phyloP scores from a whole-genome alignment of 2,797 vertebrate species.

The Poecile montanus region DNA sequence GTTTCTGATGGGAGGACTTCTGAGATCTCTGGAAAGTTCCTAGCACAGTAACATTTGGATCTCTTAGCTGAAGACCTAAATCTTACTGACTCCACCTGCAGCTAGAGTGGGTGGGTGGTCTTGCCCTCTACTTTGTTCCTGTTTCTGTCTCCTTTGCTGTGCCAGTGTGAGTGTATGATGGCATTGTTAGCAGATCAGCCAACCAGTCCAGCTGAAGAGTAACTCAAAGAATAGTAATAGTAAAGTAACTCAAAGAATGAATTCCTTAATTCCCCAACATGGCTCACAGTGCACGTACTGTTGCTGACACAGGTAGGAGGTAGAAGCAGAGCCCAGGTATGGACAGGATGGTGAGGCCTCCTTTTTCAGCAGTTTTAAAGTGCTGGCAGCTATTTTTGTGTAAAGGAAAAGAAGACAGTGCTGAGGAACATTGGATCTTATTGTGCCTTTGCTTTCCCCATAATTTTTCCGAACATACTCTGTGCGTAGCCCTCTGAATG shows the following conservation, averaged over 20 bases:
- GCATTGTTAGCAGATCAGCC: background rate
- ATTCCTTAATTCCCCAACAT: background rate
- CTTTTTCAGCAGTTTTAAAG: background rate
- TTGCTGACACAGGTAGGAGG: background rate
- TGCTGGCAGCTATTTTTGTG: background rate
- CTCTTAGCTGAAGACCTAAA: background rate
- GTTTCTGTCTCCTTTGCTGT: background rate
- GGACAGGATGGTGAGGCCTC: background rate
- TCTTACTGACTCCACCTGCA: background rate
- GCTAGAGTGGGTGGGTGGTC: background rate
- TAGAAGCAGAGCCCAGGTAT: background rate
- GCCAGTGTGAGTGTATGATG: background rate
- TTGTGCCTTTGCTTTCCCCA: background rate
- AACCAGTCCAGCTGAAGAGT: background rate
- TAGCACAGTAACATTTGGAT: background rate
- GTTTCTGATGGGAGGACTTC: background rate
- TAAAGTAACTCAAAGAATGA: background rate
- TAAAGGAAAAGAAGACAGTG: background rate
- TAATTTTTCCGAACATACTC: background rate
- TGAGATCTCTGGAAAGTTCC: background rate
- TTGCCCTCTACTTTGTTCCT: background rate
- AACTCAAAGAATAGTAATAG: background rate
- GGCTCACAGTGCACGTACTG: rapidly evolving
- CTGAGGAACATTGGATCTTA: background rate
- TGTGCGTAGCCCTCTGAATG: background rate